phyloP scores from a whole-genome alignment of 2,113 vertebrate species.

The Leucopsar rothschildi region DNA sequence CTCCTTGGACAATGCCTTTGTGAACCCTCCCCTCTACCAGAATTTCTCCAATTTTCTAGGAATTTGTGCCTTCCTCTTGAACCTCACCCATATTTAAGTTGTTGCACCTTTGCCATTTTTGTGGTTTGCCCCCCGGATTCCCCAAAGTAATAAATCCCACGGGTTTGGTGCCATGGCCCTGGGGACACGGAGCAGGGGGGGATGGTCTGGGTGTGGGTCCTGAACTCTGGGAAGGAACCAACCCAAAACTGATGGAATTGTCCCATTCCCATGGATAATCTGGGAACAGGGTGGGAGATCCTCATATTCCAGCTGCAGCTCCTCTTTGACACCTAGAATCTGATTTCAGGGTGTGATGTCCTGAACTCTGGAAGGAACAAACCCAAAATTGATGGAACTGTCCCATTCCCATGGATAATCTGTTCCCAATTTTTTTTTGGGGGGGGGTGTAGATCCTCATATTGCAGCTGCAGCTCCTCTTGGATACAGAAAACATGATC shows the following conservation, averaged over 20 bases:
- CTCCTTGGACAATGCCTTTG: too few relatives aligned
- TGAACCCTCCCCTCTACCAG: too few relatives aligned
- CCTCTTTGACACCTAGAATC: accelerated
- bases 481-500: too few relatives aligned
- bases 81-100: too few relatives aligned
- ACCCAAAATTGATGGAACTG: too few relatives aligned
- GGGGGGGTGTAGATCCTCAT: accelerated
- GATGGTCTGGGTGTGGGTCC: background rate
- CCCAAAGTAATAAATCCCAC: too few relatives aligned
- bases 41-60: too few relatives aligned
- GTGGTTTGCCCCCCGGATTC: too few relatives aligned
- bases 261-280: accelerated
- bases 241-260: too few relatives aligned
- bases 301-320: accelerated
- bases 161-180: accelerated
- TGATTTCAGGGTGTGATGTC: background rate
- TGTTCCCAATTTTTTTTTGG: accelerated
- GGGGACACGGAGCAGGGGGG: background rate
- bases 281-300: background rate
- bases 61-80: too few relatives aligned
- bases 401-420: accelerated
- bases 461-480: background rate
- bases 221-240: too few relatives aligned
- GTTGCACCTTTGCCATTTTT: too few relatives aligned
- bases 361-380: background rate